Percentiles rank a stretch among this genome's conserved stretches.
Evolutionary conservation across 2,113 vertebrate species (phyloP).

Genomic region (Felis chaus): DNA sequence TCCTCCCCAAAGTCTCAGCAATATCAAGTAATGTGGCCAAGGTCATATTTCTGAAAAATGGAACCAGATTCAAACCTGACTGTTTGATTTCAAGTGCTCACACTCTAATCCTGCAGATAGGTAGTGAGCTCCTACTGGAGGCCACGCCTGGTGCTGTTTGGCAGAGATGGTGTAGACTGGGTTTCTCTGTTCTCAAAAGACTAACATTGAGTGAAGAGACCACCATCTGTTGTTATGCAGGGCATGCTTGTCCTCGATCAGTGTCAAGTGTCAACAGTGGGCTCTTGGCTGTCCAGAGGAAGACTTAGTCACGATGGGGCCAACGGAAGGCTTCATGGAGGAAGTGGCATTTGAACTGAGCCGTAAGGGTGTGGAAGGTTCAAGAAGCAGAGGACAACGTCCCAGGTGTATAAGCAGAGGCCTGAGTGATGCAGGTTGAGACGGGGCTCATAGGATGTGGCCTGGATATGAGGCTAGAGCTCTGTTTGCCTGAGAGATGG

Average conservation of each 20-base stretch:
- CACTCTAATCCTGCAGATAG: not conserved
- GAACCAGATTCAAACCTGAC: not conserved
- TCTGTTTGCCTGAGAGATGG: not conserved
- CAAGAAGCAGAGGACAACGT: not conserved
- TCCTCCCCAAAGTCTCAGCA: not conserved
- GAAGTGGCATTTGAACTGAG: not conserved
- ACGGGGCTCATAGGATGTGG: too few relatives aligned
- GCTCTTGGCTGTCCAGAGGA: not conserved
- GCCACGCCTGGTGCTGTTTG: not conserved
- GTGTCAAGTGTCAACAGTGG: not conserved
- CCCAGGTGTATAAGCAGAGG: not conserved
- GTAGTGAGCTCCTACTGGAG: not conserved
- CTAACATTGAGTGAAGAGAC: not conserved
- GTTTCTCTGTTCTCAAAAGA: not conserved
- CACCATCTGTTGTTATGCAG: not conserved
- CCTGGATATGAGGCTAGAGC: not conserved
- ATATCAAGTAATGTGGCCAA: not conserved
- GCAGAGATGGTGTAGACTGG: accelerated
- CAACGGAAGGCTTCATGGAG: not conserved
- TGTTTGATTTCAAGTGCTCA: not conserved
- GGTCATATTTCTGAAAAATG: not conserved
- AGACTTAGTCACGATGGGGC: not conserved
- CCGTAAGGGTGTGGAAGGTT: not conserved
- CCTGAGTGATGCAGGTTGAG: not conserved
- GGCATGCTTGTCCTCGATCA: not conserved